Conservation (phyloP, 2,113 vertebrate species). For the Eurystomus gularis region DNA sequence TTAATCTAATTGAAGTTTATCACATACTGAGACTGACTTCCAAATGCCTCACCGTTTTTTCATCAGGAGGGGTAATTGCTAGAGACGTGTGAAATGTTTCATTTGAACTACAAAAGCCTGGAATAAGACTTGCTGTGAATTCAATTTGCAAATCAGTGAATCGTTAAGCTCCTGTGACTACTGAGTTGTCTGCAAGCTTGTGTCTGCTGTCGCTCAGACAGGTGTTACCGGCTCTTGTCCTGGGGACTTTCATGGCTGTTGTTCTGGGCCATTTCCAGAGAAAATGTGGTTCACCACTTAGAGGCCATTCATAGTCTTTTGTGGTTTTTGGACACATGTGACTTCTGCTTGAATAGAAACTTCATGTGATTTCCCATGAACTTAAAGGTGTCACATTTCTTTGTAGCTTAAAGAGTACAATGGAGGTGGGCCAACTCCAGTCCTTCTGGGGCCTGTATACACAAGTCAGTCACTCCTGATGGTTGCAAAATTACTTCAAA, state of each 20-base stretch:
- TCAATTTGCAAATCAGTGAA: conserved; percentile 33
- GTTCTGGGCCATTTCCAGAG: not conserved
- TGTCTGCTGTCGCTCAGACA: not conserved
- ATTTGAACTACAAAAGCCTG: conserved; percentile 47
- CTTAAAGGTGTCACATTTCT: not conserved
- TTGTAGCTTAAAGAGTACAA: not conserved
- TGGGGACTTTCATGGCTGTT: not conserved
- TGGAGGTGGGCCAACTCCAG: not conserved
- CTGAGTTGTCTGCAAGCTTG: not conserved
- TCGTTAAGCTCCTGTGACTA: not conserved
- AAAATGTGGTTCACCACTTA: not conserved
- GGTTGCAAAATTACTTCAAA: not conserved
- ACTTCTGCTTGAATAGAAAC: not conserved
- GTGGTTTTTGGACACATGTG: not conserved
- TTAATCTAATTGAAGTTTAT: conserved; percentile 23
- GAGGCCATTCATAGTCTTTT: not conserved
- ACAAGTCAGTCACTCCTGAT: not conserved
- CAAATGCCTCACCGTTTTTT: conserved; percentile 10
- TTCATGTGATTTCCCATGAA: not conserved
- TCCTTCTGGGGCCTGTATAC: not conserved
- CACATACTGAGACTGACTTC: not conserved
- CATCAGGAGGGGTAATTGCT: not conserved
- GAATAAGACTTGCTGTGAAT: conserved; percentile 27
- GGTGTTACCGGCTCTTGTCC: not conserved
- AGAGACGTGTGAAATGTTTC: conserved; percentile 28